phyloP scores from a whole-genome alignment of 2,113 vertebrate genomes.

The Engystomops pustulosus region DNA sequence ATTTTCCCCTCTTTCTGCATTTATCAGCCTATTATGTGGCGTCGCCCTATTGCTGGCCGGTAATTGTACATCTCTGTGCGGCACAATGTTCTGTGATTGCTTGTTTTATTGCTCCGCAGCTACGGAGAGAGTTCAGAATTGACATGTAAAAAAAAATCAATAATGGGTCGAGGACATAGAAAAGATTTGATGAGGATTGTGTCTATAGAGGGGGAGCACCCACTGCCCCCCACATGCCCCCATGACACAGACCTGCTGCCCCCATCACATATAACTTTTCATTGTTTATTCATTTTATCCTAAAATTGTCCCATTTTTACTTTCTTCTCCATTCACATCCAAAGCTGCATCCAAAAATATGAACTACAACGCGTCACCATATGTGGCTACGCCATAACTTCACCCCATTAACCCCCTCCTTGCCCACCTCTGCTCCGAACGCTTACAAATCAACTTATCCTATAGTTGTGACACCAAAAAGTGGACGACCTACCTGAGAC shows the following conservation, averaged over 20 bases:
- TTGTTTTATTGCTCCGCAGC: slow-evolving; percentile 36
- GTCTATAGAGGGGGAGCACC: background rate
- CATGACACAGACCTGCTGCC: too few species aligned
- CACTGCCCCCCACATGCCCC: background rate
- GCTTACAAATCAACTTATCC: too few species aligned
- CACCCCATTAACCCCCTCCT: too few species aligned
- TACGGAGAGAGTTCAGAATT: slow-evolving; percentile 30
- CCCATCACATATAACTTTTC: too few species aligned
- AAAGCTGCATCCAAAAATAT: background rate
- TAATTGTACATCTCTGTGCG: slow-evolving; percentile 42
- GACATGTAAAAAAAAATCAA: slow-evolving; percentile 44
- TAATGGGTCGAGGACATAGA: slow-evolving; percentile 1
- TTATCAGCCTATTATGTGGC: slow-evolving; percentile 43
- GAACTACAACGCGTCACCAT: background rate
- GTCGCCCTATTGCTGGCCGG: slow-evolving; percentile 13
- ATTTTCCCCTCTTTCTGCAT: background rate
- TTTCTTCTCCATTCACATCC: background rate
- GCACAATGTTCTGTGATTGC: slow-evolving; percentile 51
- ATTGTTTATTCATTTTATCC: too few species aligned
- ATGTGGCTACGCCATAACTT: too few species aligned
- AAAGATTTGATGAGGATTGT: slow-evolving; percentile 34
- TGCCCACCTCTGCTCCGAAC: too few species aligned
- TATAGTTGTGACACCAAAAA: too few species aligned
- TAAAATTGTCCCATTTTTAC: too few species aligned
- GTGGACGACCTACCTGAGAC: too few species aligned